These are phyloP conservation scores for Lacerta bilineata DNA, from an alignment of 2,797 vertebrate genomes.

Conservation along the genomic window DNA sequence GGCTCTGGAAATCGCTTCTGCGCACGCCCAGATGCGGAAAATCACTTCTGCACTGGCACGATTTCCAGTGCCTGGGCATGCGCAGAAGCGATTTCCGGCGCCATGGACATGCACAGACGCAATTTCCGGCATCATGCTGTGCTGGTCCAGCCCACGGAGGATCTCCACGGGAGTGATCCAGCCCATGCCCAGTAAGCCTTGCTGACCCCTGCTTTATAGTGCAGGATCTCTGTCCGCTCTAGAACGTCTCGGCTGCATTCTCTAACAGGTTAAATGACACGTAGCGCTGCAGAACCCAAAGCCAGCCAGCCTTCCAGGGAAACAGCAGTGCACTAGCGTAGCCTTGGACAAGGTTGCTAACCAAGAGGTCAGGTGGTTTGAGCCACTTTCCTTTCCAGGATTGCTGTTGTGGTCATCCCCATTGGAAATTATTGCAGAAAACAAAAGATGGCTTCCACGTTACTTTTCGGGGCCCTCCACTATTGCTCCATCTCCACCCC, in stretches of 20 bases:
- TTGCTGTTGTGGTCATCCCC: constrained; percentile 46
- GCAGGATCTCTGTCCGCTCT: not conserved
- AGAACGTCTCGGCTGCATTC: constrained; percentile 9
- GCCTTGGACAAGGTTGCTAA: constrained; percentile 38
- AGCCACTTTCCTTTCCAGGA: constrained; percentile 54
- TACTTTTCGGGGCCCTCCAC: constrained; percentile 40
- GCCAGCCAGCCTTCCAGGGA: not conserved
- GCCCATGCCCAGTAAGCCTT: too few relatives aligned
- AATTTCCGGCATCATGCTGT: too few relatives aligned
- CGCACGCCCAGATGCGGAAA: too few relatives aligned
- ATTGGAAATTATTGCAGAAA: constrained; percentile 62
- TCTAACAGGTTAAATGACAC: constrained; percentile 15
- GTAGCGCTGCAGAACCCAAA: constrained; percentile 6
- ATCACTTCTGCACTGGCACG: too few relatives aligned
- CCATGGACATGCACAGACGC: too few relatives aligned
- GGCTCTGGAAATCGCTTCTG: too few relatives aligned
- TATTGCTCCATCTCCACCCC: constrained; percentile 28
- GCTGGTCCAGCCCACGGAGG: too few relatives aligned
- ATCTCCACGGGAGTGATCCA: too few relatives aligned
- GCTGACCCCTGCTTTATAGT: not conserved
- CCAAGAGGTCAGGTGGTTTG: constrained; percentile 67
- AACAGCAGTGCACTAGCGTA: not conserved
- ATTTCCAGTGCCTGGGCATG: too few relatives aligned
- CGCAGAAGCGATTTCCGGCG: too few relatives aligned
- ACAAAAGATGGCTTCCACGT: constrained; percentile 60